Evolutionary conservation across 2,113 vertebrate species (phyloP).

Genomic region (Melanerpes formicivorus): DNA sequence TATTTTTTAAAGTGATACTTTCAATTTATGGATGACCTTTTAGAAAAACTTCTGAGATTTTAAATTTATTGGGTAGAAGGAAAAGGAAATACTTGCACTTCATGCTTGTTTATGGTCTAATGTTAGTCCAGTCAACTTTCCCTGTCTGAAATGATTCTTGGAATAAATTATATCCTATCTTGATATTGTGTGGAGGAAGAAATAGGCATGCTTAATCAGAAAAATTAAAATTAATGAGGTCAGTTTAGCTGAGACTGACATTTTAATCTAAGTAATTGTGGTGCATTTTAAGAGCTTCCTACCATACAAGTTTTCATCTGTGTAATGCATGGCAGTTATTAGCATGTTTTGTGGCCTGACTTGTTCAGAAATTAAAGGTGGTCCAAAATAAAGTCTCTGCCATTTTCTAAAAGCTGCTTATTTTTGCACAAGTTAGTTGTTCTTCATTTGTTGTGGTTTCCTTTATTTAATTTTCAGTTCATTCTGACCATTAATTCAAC

Average conservation of each 20-base stretch:
- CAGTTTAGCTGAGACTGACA: neutral
- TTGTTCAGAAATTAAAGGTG: neutral
- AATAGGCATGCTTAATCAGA: neutral
- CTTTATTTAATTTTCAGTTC: neutral
- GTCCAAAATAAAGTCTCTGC: neutral
- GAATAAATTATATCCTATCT: neutral
- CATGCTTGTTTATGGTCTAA: neutral
- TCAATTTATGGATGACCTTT: neutral
- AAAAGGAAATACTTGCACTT: neutral
- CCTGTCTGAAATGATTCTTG: neutral
- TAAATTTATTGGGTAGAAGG: neutral
- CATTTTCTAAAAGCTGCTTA: neutral
- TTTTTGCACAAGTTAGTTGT: neutral
- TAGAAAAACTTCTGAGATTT: neutral
- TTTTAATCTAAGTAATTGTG: neutral
- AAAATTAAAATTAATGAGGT: neutral
- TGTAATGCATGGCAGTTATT: neutral
- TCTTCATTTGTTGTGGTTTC: neutral
- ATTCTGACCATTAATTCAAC: neutral
- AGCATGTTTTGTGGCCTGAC: neutral
- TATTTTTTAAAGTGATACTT: neutral
- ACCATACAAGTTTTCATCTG: neutral
- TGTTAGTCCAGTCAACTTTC: neutral
- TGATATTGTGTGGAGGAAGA: neutral
- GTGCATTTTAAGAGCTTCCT: neutral